Evolutionary conservation across 2,888 invertebrate genomes (phyloP).

Genomic region (Autographa gamma): DNA sequence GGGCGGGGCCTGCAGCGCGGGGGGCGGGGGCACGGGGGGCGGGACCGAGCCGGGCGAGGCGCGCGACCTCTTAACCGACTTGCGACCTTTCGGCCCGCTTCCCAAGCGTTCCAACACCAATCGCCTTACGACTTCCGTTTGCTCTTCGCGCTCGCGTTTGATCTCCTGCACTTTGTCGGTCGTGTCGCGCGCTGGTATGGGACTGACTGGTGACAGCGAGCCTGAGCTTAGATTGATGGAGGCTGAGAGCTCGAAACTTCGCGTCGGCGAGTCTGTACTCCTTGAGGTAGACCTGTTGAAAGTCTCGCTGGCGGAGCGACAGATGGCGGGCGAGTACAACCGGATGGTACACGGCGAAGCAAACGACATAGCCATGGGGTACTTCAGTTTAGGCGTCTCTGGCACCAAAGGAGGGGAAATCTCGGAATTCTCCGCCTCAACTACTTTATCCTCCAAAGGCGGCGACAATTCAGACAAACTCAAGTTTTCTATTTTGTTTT

Average conservation of each 20-base stretch:
- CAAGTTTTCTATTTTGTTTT: conserved; percentile 68
- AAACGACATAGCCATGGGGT: conserved; percentile 50
- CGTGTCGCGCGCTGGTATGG: conserved; percentile 82
- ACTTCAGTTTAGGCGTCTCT: conserved; percentile 64
- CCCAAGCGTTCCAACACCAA: conserved; percentile 94
- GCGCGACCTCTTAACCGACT: conserved; percentile 65
- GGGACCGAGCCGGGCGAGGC: conserved; percentile 66
- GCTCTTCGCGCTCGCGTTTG: conserved; percentile 93
- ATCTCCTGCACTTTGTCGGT: conserved; percentile 93
- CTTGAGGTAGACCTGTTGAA: conserved; percentile 73
- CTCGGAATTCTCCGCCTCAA: conserved; percentile 62
- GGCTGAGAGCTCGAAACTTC: conserved; percentile 69
- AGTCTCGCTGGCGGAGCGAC: conserved; percentile 84
- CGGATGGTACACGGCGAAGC: conserved; percentile 69
- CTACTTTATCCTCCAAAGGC: conserved; percentile 62
- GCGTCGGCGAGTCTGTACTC: conserved; percentile 69
- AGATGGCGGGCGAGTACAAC: conserved; percentile 81
- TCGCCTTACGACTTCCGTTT: conserved; percentile 95
- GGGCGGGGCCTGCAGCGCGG: conserved; percentile 57
- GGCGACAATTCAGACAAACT: conserved; percentile 78
- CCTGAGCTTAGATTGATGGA: conserved; percentile 72
- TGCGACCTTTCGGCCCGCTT: conserved; percentile 66
- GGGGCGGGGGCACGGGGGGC: conserved; percentile 75
- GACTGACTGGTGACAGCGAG: conserved; percentile 74
- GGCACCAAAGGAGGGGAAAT: conserved; percentile 75